These are phyloP conservation scores for Ruditapes philippinarum DNA, from an alignment of 1,140 invertebrate species.

Conservation along the genomic window DNA sequence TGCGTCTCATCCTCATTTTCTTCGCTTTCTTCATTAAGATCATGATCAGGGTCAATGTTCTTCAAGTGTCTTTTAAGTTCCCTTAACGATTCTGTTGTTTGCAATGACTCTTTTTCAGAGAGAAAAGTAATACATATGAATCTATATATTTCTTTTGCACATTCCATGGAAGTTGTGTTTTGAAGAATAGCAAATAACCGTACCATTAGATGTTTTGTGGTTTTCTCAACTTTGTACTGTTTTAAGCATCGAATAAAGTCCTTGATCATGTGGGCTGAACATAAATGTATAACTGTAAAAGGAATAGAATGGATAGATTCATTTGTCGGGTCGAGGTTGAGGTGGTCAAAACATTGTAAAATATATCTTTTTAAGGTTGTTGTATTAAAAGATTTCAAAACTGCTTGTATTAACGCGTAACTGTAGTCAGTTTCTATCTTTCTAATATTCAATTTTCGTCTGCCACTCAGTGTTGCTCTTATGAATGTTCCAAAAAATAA, in stretches of 20 bases:
- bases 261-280: constrained; percentile 5
- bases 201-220: background rate
- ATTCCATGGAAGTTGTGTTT: background rate
- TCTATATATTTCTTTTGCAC: background rate
- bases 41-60: background rate
- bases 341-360: background rate
- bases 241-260: background rate
- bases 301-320: too few species aligned
- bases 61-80: too few species aligned
- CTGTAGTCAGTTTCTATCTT: constrained; percentile 2
- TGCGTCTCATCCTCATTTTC: background rate
- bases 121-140: background rate
- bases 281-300: background rate
- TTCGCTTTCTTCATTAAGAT: background rate
- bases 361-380: background rate
- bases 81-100: background rate
- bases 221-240: background rate
- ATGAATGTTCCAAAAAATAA: background rate
- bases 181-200: background rate
- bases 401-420: background rate
- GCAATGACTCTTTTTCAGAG: background rate
- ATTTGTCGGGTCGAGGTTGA: background rate
- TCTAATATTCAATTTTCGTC: background rate
- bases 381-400: background rate
- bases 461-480: background rate